phyloP scores from a whole-genome alignment of 2,797 vertebrate genomes.

The Tragelaphus oryx region DNA sequence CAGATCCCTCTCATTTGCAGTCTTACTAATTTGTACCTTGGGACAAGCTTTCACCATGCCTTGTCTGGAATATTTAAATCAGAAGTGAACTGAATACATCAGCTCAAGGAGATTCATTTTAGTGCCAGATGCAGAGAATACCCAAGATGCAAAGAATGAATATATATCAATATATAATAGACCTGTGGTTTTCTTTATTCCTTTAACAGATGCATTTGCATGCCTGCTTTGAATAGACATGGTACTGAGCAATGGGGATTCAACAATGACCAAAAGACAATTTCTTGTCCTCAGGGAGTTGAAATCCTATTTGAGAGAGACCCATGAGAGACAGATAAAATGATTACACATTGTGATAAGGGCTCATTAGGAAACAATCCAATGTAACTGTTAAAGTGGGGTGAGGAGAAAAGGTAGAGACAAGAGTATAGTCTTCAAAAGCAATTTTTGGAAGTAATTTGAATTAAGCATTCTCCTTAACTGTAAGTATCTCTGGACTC shows the following conservation, averaged over 20 bases:
- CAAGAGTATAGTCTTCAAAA: neutral
- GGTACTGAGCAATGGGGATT: neutral
- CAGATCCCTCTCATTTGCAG: neutral
- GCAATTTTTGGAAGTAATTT: neutral
- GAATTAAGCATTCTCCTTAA: neutral
- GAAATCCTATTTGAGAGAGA: neutral
- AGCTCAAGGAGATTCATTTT: neutral
- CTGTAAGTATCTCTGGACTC: neutral
- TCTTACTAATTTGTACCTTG: neutral
- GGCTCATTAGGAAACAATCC: neutral
- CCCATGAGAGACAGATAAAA: neutral
- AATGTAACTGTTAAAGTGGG: neutral
- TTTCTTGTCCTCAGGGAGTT: neutral
- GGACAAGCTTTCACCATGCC: neutral
- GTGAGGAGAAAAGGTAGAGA: neutral
- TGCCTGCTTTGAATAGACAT: neutral
- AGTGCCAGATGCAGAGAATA: neutral
- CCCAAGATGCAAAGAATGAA: conserved; percentile 9
- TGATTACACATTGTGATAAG: neutral
- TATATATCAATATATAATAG: neutral
- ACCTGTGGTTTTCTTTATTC: neutral
- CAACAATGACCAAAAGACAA: neutral
- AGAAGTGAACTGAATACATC: neutral
- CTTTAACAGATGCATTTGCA: neutral
- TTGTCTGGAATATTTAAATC: neutral